Evolutionary conservation across 2,797 vertebrate genomes (phyloP), one percentile per base, ranked within the genome.

Genomic region (Pangasius sanitwongsei): DNA sequence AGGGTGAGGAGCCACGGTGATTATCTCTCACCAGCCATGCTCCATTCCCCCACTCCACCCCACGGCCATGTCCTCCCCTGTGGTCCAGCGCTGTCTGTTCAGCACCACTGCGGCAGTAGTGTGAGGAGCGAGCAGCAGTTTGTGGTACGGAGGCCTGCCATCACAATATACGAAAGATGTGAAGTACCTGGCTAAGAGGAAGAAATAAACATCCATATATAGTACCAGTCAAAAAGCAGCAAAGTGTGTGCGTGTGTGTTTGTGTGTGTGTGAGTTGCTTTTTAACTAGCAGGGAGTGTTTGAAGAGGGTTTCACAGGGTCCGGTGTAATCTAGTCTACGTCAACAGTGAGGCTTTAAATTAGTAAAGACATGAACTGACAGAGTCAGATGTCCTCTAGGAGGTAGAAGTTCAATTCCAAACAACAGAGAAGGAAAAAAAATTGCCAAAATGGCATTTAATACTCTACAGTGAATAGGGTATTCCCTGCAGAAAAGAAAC

Each of bases 271-370:
- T 57, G 50, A 9, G 50, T 80, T 75, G 25, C n/a, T 65, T 41
- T 55, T n/a, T 20, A 83, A 37, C 65, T 59, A 20, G 41, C 67
- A 6, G n/a, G 28, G 59, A 69, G 63, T 67, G 72, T 70, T 44
- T 59, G 75, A 59, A 80, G 75, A 48, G 20, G 53, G 63, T 25
- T 86, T 37, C 34, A 65, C 48, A 70, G 90, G 86, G 92, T 90
- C 55, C 89, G 25, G 28, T 83, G 61, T 89, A 88, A 87, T 88
- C 70, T 88, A 91, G 90, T 85, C 89, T 86, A 44, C 90, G 93
- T 91, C 91, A 92, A 87, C 41, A 53, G 83, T 90, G 89, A 83
- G 87, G 87, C 90, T 61, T 80, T 90, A 90, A 92, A 92, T 94
- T 92, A 93, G 89, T 74, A 87, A 59, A 75, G 90, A 91, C 85